Conservation (phyloP, 2,113 vertebrate genomes). For the Chaetodon trifascialis region DNA sequence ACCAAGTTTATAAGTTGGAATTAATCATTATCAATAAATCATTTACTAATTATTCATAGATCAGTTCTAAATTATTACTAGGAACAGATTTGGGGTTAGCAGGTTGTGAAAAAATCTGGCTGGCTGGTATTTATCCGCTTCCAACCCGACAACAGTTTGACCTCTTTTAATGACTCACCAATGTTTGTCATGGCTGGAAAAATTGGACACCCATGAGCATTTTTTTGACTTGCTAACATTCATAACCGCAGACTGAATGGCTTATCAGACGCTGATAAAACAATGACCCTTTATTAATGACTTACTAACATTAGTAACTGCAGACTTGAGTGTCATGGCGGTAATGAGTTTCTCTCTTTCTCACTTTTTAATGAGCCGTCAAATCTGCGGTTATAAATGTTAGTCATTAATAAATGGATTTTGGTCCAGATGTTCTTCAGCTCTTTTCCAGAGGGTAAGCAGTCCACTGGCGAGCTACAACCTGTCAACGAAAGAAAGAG, state of each 20-base stretch:
- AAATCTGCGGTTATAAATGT: background rate
- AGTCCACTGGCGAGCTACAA: too few relatives aligned
- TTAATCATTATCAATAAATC: background rate
- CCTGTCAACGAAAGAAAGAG: too few relatives aligned
- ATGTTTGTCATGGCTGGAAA: background rate
- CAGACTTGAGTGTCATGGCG: background rate
- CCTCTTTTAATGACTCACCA: background rate
- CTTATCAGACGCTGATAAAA: background rate
- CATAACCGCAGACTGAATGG: background rate
- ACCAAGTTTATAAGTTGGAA: background rate
- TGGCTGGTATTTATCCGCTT: background rate
- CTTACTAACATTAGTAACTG: background rate
- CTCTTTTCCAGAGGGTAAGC: background rate
- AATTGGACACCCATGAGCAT: background rate
- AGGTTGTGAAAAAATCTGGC: background rate
- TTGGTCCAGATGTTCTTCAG: conserved; percentile 1
- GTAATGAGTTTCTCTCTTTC: conserved; percentile 12
- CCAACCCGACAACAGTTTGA: background rate
- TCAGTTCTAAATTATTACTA: background rate
- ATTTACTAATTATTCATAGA: background rate
- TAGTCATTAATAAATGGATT: background rate
- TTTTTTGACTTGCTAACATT: background rate
- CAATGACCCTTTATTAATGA: conserved; percentile 13
- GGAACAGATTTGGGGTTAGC: background rate
- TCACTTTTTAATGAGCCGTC: conserved; percentile 11